Conservation (phyloP, 2,888 invertebrate species). For the Odontomyia ornata region DNA sequence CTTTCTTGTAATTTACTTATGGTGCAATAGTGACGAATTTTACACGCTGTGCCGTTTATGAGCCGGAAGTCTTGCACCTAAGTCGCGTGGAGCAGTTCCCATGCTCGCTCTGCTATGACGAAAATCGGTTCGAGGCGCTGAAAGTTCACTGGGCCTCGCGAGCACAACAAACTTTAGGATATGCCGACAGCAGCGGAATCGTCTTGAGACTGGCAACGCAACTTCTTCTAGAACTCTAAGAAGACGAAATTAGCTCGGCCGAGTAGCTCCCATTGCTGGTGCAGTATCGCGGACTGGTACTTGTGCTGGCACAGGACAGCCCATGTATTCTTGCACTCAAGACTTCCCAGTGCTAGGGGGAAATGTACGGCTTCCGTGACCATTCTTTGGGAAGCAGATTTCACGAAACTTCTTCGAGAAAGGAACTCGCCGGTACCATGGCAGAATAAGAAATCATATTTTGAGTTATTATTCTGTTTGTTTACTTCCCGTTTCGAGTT, state of each 20-base stretch:
- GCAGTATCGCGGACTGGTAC: conserved; percentile 1
- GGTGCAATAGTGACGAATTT: conserved; percentile 29
- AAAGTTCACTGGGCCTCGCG: conserved; percentile 11
- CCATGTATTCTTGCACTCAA: neutral
- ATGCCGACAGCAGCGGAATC: conserved; percentile 22
- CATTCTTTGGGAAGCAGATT: neutral
- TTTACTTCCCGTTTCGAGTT: neutral
- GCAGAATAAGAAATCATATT: neutral
- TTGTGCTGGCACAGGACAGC: neutral
- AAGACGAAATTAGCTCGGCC: conserved; percentile 28
- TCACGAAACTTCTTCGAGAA: conserved; percentile 8
- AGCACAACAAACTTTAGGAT: conserved; percentile 4
- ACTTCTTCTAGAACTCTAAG: conserved; percentile 2
- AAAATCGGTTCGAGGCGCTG: neutral
- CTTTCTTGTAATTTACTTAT: neutral
- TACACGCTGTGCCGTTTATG: conserved; percentile 15
- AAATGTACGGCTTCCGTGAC: conserved; percentile 41
- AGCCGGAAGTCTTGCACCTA: conserved; percentile 27
- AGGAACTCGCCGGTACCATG: neutral
- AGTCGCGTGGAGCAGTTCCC: conserved; percentile 22
- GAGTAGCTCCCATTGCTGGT: neutral
- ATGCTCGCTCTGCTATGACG: conserved; percentile 1
- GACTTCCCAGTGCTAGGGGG: neutral
- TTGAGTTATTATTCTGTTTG: conserved; percentile 1
- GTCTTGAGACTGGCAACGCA: conserved; percentile 17